Evolutionary conservation across 1,140 invertebrate genomes (phyloP).

Genomic region (Drosophila parabipectinata): DNA sequence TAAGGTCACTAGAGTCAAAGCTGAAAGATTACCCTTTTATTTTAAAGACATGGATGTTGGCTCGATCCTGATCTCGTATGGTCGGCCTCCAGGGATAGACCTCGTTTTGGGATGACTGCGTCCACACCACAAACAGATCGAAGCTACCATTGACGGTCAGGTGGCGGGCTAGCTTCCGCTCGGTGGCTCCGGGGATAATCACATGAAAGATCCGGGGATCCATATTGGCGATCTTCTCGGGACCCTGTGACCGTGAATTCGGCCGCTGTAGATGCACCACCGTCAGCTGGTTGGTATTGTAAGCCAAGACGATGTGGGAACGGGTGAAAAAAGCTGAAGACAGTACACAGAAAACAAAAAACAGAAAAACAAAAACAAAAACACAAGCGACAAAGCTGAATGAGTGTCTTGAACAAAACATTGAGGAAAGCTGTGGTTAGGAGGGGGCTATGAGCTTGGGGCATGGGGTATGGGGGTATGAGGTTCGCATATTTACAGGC

Average conservation of each 20-base stretch:
- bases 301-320: constrained; percentile 87
- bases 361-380: constrained; percentile 35
- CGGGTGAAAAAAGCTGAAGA: constrained; percentile 87
- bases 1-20: too few relatives aligned
- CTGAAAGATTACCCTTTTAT: constrained; percentile 58
- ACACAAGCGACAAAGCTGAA: constrained; percentile 72
- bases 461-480: not conserved
- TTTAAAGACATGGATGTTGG: constrained; percentile 91
- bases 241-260: constrained; percentile 84
- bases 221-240: constrained; percentile 87
- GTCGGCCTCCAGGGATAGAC: constrained; percentile 93
- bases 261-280: constrained; percentile 88
- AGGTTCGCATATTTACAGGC: constrained; percentile 52
- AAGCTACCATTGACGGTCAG: constrained; percentile 87
- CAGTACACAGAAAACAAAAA: constrained; percentile 12
- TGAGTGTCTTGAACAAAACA: constrained; percentile 71
- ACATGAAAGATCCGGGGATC: constrained; percentile 87
- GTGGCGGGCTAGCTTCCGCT: constrained; percentile 87
- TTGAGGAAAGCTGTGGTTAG: constrained; percentile 58
- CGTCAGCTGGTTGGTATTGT: constrained; percentile 88
- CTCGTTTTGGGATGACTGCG: constrained; percentile 90
- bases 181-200: constrained; percentile 86
- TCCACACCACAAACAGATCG: constrained; percentile 89
- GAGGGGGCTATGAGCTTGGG: not conserved
- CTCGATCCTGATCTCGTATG: constrained; percentile 90